Percentiles rank a stretch among this genome's conserved stretches.
Conservation (phyloP, 2,113 vertebrate species). For the Sinocyclocheilus rhinocerous region DNA sequence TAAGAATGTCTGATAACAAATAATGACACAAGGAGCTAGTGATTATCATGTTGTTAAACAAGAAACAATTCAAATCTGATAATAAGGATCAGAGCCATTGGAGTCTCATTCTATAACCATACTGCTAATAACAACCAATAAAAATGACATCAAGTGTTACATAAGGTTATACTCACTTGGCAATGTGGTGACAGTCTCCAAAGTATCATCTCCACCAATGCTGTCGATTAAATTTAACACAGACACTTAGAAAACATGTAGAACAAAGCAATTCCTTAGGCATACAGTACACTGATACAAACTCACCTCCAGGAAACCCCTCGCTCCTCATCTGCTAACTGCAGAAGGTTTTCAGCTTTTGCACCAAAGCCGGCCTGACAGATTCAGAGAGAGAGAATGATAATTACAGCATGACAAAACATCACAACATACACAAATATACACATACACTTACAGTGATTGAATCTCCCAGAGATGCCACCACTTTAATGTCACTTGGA, state of each 20-base stretch:
- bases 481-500: slow-evolving; percentile 84
- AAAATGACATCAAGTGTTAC: not conserved
- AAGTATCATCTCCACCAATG: slow-evolving; percentile 83
- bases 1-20: slow-evolving; percentile 84
- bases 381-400: not conserved
- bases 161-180: slow-evolving; percentile 82
- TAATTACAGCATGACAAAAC: not conserved
- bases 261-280: not conserved
- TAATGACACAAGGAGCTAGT: not conserved
- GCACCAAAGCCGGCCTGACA: slow-evolving; percentile 83
- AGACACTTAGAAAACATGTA: slow-evolving; percentile 5
- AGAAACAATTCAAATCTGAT: slow-evolving; percentile 8
- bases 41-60: not conserved
- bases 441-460: slow-evolving; percentile 80
- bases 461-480: slow-evolving; percentile 89
- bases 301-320: slow-evolving; percentile 92
- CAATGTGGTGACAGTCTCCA: slow-evolving; percentile 86
- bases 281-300: not conserved
- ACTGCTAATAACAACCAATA: not conserved
- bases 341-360: slow-evolving; percentile 65
- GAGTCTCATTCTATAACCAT: not conserved
- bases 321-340: slow-evolving; percentile 73
- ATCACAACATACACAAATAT: slow-evolving; percentile 6
- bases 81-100: not conserved
- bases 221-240: slow-evolving; percentile 71